These are phyloP conservation scores for Blastomussa wellsi DNA, from an alignment of 92 coral and sea anemone species.

Conservation along the genomic window DNA sequence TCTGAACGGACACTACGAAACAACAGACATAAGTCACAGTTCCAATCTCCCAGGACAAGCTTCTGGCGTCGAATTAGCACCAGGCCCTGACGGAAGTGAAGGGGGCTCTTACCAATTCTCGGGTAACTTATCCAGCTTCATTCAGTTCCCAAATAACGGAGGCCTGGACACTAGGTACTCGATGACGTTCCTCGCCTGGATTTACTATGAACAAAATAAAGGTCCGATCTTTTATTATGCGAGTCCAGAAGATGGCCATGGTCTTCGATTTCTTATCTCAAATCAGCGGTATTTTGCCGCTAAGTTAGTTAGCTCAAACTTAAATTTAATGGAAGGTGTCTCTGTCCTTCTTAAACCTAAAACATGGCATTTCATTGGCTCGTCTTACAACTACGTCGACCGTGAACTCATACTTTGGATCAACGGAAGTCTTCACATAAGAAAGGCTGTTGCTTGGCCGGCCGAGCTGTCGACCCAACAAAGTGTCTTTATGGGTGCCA, in stretches of 20 bases:
- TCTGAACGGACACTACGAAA: slow-evolving; percentile 26
- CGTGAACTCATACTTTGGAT: slow-evolving; percentile 39
- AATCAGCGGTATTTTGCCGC: not conserved
- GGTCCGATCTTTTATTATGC: slow-evolving; percentile 1
- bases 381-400: slow-evolving; percentile 24
- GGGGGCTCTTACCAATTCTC: slow-evolving; percentile 49
- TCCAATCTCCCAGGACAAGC: slow-evolving; percentile 28
- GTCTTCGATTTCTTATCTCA: not conserved
- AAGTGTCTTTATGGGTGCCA: not conserved
- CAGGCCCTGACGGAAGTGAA: slow-evolving; percentile 42
- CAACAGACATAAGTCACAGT: slow-evolving; percentile 41
- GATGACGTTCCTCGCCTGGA: slow-evolving; percentile 14
- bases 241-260: not conserved
- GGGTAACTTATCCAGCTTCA: slow-evolving; percentile 40
- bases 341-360: not conserved
- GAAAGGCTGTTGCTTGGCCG: not conserved
- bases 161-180: slow-evolving; percentile 41
- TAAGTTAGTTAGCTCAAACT: not conserved
- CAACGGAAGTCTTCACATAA: slow-evolving; percentile 6
- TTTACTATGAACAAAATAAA: slow-evolving; percentile 19
- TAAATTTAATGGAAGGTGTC: not conserved
- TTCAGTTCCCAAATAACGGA: slow-evolving; percentile 22
- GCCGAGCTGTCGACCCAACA: slow-evolving; percentile 1
- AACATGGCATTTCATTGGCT: slow-evolving; percentile 46
- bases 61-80: slow-evolving; percentile 22